These are phyloP conservation scores for Coryphaenoides rupestris DNA, from an alignment of 2,113 vertebrate species.

Conservation along the genomic window DNA sequence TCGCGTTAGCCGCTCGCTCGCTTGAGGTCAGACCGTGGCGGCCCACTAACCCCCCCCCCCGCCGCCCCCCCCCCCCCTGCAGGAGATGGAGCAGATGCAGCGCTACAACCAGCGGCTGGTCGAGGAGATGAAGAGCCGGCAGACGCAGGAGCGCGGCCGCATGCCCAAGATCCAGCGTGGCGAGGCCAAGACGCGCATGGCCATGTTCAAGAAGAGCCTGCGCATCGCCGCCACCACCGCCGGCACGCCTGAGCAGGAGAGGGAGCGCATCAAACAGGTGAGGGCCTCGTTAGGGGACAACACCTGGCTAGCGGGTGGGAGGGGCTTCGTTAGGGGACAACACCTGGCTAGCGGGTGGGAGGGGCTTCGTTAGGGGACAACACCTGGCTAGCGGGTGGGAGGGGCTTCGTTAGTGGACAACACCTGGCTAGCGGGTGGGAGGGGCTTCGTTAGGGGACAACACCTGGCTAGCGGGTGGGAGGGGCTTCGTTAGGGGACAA, in stretches of 20 bases:
- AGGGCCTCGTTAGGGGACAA: not conserved
- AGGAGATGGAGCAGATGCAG: slow-evolving; percentile 99
- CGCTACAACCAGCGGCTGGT: slow-evolving; percentile 93
- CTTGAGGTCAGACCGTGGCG: too few species aligned
- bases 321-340: not conserved
- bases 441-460: not conserved
- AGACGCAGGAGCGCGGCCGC: slow-evolving; percentile 89
- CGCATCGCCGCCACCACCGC: slow-evolving; percentile 88
- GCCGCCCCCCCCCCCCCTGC: too few species aligned
- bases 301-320: too few species aligned
- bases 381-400: too few species aligned
- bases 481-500: not conserved
- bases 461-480: too few species aligned
- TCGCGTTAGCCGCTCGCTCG: too few species aligned
- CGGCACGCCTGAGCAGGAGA: slow-evolving; percentile 91
- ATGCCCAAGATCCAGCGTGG: slow-evolving; percentile 96
- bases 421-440: too few species aligned
- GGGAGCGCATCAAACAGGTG: slow-evolving; percentile 96
- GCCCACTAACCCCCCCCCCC: too few species aligned
- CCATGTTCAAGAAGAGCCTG: slow-evolving; percentile 98
- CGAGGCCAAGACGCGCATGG: slow-evolving; percentile 97
- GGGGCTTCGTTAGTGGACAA: not conserved
- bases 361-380: not conserved
- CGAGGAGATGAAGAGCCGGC: slow-evolving; percentile 92
- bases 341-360: too few species aligned